Conservation (phyloP, 2,888 invertebrate genomes). For the Pheosia gnoma region DNA sequence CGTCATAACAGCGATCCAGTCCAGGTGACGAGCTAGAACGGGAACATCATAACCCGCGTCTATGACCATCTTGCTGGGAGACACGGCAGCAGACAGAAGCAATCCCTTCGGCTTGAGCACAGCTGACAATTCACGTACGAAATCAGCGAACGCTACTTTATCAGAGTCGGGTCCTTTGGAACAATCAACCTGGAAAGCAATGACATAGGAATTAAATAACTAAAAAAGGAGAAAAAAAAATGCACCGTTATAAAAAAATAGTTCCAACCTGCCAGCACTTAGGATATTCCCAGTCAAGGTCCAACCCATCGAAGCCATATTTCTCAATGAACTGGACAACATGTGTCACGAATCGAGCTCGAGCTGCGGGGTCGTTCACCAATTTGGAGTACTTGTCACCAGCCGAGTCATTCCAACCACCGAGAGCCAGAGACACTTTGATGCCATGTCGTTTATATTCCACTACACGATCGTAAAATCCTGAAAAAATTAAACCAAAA, state of each 20-base stretch:
- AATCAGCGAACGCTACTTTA: slow-evolving; percentile 90
- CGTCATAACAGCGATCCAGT: slow-evolving; percentile 97
- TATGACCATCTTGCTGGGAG: slow-evolving; percentile 94
- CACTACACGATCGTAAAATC: slow-evolving; percentile 93
- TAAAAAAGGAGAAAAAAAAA: not conserved
- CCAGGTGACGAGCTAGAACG: slow-evolving; percentile 88
- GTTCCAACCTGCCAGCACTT: slow-evolving; percentile 89
- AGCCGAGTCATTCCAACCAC: slow-evolving; percentile 98
- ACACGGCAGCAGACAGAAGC: slow-evolving; percentile 92
- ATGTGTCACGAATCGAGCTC: slow-evolving; percentile 89
- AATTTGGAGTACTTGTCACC: slow-evolving; percentile 95
- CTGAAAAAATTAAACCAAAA: slow-evolving; percentile 62
- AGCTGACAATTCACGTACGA: slow-evolving; percentile 88
- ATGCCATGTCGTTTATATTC: slow-evolving; percentile 90
- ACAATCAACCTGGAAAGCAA: slow-evolving; percentile 88
- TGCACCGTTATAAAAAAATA: not conserved
- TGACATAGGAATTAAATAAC: slow-evolving; percentile 7
- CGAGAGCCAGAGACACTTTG: slow-evolving; percentile 94
- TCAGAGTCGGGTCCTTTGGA: slow-evolving; percentile 93
- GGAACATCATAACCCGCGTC: slow-evolving; percentile 94
- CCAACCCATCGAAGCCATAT: slow-evolving; percentile 95
- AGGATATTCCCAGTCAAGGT: slow-evolving; percentile 98
- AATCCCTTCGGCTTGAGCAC: slow-evolving; percentile 87
- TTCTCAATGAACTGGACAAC: slow-evolving; percentile 90
- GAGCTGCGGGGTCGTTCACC: slow-evolving; percentile 89